Percentiles rank a stretch among this genome's conserved stretches.
phyloP scores from a whole-genome alignment of 2,888 invertebrate genomes.

The Temnothorax unifasciatus region DNA sequence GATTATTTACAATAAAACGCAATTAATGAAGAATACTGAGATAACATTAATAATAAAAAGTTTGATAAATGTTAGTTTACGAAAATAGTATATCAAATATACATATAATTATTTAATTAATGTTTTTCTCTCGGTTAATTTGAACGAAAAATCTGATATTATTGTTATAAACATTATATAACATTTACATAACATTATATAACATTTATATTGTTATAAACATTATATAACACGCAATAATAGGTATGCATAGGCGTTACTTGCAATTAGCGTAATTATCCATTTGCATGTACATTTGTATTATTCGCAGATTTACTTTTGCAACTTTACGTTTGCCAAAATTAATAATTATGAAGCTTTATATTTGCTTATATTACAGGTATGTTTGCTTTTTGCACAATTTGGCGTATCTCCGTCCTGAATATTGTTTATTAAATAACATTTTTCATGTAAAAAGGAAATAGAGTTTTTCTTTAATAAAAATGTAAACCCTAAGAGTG shows the following conservation, averaged over 20 bases:
- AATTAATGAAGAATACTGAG: neutral
- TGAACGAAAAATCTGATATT: neutral
- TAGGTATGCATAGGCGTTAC: neutral
- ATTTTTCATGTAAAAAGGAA: constrained; percentile 9
- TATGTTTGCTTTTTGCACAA: neutral
- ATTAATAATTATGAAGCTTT: neutral
- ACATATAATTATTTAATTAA: constrained; percentile 6
- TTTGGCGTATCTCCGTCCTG: neutral
- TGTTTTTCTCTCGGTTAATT: neutral
- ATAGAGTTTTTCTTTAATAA: neutral
- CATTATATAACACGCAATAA: neutral
- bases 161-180: neutral
- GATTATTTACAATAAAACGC: neutral
- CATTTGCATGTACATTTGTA: neutral
- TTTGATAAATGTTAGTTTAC: neutral
- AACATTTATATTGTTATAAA: no score
- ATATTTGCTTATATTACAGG: neutral
- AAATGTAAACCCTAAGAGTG: neutral
- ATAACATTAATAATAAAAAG: neutral
- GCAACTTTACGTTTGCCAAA: neutral
- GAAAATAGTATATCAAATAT: neutral
- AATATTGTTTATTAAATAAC: neutral
- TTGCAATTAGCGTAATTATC: neutral
- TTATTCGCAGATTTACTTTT: neutral
- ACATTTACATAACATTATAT: no score